Conservation (phyloP, 2,113 vertebrate species). For the Carollia perspicillata region DNA sequence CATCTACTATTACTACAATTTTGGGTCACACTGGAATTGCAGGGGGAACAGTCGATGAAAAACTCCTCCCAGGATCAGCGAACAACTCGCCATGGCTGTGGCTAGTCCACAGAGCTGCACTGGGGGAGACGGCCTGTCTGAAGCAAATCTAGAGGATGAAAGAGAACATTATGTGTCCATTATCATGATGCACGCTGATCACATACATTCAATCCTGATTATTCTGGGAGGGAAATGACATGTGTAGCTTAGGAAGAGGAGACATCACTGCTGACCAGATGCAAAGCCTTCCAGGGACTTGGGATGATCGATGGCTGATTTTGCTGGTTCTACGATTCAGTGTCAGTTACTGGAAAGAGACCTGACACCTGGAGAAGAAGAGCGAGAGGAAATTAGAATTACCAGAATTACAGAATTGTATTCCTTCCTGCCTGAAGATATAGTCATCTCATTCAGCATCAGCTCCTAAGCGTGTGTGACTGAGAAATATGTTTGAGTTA, state of each 20-base stretch:
- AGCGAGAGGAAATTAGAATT: constrained; percentile 59
- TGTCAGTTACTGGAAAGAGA: constrained; percentile 53
- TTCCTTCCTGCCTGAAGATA: constrained; percentile 44
- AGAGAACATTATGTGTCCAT: neutral
- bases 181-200: neutral
- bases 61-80: neutral
- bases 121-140: neutral
- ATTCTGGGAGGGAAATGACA: neutral
- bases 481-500: constrained; percentile 42
- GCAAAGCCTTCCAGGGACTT: neutral
- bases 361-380: constrained; percentile 42
- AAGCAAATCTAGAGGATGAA: neutral
- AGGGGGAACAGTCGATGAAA: neutral
- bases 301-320: constrained; percentile 31
- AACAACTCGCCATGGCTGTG: neutral
- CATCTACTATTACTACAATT: neutral
- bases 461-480: neutral
- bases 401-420: constrained; percentile 10
- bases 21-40: neutral
- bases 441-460: constrained; percentile 22
- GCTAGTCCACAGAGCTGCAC: neutral
- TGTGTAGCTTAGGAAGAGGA: neutral
- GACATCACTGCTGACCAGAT: neutral
- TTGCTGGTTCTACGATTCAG: constrained; percentile 33
- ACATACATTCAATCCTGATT: neutral